Percentiles rank a stretch among this genome's conserved stretches.
phyloP scores from a whole-genome alignment of 2,797 vertebrate genomes.

The Rhinatrema bivittatum region DNA sequence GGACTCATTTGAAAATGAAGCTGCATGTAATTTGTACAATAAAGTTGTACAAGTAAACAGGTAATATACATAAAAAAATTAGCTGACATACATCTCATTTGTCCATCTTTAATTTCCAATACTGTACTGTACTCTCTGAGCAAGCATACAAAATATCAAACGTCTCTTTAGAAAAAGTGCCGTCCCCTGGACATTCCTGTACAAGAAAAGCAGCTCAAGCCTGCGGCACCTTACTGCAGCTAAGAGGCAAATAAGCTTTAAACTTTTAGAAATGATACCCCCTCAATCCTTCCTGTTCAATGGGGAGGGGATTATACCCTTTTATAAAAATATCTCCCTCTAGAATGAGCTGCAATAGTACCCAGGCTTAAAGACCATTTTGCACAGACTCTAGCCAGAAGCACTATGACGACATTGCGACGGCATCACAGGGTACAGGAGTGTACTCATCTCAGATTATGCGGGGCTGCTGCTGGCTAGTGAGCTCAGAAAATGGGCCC shows the following conservation, averaged over 20 bases:
- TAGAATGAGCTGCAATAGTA: slow-evolving; percentile 50
- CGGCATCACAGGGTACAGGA: slow-evolving; percentile 32
- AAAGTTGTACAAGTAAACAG: slow-evolving; percentile 93
- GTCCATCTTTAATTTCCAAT: slow-evolving; percentile 76
- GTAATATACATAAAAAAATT: slow-evolving; percentile 94
- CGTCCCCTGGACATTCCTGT: slow-evolving; percentile 65
- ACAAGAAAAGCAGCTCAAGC: slow-evolving; percentile 58
- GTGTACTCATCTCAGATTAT: slow-evolving; percentile 28
- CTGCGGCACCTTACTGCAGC: slow-evolving; percentile 57
- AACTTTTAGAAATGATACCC: slow-evolving; percentile 49
- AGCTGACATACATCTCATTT: slow-evolving; percentile 81
- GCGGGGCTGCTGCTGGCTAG: slow-evolving; percentile 30
- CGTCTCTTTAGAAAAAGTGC: slow-evolving; percentile 80
- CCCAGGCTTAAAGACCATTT: slow-evolving; percentile 50
- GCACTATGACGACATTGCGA: slow-evolving; percentile 35
- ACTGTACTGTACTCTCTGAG: slow-evolving; percentile 76
- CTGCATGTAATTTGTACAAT: slow-evolving; percentile 95
- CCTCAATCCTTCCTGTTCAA: slow-evolving; percentile 9
- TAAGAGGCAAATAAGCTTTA: slow-evolving; percentile 56
- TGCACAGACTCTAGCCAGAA: slow-evolving; percentile 43
- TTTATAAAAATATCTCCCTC: slow-evolving; percentile 59
- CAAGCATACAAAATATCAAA: slow-evolving; percentile 76
- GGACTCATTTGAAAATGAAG: slow-evolving; percentile 89
- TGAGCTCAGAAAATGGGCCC: too few relatives aligned
- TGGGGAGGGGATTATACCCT: slow-evolving; percentile 37